Evolutionary conservation across 92 coral and sea anemone species (phyloP).

Genomic region (Porites cylindrica): DNA sequence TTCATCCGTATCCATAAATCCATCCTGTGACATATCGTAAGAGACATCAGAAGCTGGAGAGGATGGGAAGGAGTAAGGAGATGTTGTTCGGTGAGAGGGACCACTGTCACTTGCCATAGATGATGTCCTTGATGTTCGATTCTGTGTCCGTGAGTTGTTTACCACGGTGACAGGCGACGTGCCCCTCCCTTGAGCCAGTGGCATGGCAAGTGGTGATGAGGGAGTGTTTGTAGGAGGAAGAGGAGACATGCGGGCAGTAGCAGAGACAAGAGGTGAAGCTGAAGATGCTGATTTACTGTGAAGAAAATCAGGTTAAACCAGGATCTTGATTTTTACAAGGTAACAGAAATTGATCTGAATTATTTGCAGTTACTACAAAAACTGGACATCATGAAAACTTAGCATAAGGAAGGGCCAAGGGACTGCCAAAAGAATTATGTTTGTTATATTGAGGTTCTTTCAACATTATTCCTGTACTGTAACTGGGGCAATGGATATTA

Average conservation of each 20-base stretch:
- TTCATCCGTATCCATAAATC: conserved; percentile 88
- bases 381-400: background rate
- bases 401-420: background rate
- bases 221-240: conserved; percentile 78
- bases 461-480: no score
- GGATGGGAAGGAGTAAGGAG: conserved; percentile 95
- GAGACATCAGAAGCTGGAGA: conserved; percentile 94
- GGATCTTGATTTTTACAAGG: background rate
- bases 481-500: no score
- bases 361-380: no score
- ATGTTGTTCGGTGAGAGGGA: conserved; percentile 87
- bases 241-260: conserved; percentile 88
- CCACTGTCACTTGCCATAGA: conserved; percentile 95
- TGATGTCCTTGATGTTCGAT: conserved; percentile 89
- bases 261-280: conserved; percentile 82
- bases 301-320: background rate
- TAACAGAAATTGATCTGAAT: background rate
- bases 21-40: conserved; percentile 94
- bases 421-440: no score
- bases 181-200: conserved; percentile 76
- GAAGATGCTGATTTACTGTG: conserved; percentile 41
- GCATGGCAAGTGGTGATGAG: conserved; percentile 91
- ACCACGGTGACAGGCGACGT: conserved; percentile 61
- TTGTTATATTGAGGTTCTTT: no score
- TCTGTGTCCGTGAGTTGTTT: conserved; percentile 63